Evolutionary conservation across 2,797 vertebrate species (phyloP).

Genomic region (Periparus ater): DNA sequence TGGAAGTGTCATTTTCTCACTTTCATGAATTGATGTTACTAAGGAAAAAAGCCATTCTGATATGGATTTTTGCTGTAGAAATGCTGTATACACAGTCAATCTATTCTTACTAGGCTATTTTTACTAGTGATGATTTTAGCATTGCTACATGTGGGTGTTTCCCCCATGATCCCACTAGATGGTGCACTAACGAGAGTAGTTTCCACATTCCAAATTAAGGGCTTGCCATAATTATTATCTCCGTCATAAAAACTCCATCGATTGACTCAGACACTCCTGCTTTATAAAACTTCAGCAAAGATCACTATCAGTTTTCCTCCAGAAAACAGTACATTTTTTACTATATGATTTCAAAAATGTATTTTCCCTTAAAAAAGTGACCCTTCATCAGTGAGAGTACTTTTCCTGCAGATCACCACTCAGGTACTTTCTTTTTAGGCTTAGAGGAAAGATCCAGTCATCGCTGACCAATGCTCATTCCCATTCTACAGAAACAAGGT

Average conservation of each 20-base stretch:
- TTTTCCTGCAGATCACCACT: not conserved
- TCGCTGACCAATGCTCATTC: not conserved
- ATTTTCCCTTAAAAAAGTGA: not conserved
- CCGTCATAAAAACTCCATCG: not conserved
- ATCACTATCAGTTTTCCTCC: not conserved
- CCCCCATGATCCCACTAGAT: not conserved
- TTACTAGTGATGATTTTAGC: not conserved
- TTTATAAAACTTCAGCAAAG: not conserved
- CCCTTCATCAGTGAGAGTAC: not conserved
- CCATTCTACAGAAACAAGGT: not conserved
- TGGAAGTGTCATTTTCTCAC: not conserved
- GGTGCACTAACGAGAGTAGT: not conserved
- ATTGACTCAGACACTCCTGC: not conserved
- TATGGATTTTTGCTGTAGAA: not conserved
- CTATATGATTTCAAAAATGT: not conserved
- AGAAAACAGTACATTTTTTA: not conserved
- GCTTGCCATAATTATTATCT: not conserved
- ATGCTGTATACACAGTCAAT: not conserved
- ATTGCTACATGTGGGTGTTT: not conserved
- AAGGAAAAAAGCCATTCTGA: not conserved
- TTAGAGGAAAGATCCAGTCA: not conserved
- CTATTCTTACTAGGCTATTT: not conserved
- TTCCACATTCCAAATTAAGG: not conserved
- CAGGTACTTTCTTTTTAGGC: rapidly evolving
- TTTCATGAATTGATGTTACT: not conserved